Conservation (phyloP, 1,140 invertebrate genomes). For the Apis florea region DNA sequence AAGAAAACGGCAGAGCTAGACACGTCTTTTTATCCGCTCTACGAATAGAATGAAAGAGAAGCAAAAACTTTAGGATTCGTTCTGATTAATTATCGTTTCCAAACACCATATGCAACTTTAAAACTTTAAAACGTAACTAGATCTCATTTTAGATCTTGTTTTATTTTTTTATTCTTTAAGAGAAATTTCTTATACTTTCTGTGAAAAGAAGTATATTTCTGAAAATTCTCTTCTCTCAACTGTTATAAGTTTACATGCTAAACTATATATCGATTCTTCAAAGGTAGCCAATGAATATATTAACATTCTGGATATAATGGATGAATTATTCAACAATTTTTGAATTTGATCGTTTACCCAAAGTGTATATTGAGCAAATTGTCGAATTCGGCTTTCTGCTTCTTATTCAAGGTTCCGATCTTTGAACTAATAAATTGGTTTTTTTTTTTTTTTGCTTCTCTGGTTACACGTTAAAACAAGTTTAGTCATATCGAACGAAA, state of each 20-base stretch:
- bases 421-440: not conserved
- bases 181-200: too few species aligned
- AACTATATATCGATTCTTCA: too few species aligned
- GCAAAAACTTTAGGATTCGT: not conserved
- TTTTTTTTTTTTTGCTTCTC: too few species aligned
- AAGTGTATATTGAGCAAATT: not conserved
- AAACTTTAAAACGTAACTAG: too few species aligned
- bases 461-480: not conserved
- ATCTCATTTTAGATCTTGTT: too few species aligned
- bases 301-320: too few species aligned
- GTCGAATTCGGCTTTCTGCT: not conserved
- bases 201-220: too few species aligned
- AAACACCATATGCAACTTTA: too few species aligned
- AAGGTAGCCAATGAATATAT: too few species aligned
- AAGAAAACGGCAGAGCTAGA: not conserved
- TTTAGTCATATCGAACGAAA: not conserved
- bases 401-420: not conserved
- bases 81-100: not conserved
- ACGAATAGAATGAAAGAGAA: not conserved
- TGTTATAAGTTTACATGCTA: too few species aligned
- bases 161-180: too few species aligned
- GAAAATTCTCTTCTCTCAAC: too few species aligned
- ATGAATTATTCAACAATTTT: slow-evolving; percentile 23
- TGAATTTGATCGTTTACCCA: not conserved
- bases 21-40: not conserved